Evolutionary conservation across 1,140 invertebrate species (phyloP).

Genomic region (Brachionus calyciflorus): DNA sequence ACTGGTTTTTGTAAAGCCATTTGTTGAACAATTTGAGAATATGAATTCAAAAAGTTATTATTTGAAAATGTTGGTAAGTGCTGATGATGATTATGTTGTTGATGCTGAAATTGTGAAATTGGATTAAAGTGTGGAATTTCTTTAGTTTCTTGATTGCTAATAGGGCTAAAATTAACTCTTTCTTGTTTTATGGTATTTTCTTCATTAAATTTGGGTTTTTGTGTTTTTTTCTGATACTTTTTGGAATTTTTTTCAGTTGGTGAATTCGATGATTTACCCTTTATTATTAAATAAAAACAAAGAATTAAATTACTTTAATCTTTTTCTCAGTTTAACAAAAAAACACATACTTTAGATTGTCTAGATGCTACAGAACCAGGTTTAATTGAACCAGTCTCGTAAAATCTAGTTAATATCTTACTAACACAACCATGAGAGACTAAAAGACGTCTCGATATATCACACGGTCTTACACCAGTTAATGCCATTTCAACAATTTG

Average conservation of each 20-base stretch:
- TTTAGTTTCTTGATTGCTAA: neutral
- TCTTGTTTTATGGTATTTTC: neutral
- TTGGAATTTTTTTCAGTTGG: neutral
- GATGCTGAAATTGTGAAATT: too few relatives aligned
- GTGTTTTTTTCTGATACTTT: neutral
- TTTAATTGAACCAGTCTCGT: conserved; percentile 83
- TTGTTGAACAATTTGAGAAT: neutral
- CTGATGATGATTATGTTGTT: too few relatives aligned
- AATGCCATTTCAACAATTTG: conserved; percentile 88
- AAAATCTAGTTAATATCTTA: conserved; percentile 93
- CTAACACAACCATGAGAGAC: conserved; percentile 95
- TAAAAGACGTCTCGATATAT: conserved; percentile 86
- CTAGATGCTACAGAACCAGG: conserved; percentile 84
- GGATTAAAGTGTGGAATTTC: too few relatives aligned
- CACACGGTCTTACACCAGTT: conserved; percentile 82
- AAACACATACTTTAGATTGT: conserved; percentile 61
- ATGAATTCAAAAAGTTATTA: too few relatives aligned
- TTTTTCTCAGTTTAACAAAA: neutral
- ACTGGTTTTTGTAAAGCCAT: neutral
- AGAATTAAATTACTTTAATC: too few relatives aligned
- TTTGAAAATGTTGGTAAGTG: too few relatives aligned
- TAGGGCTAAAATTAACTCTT: neutral
- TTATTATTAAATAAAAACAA: too few relatives aligned
- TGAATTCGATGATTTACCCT: neutral
- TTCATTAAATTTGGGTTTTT: neutral